A percentile compares a stretch with the other conserved stretches of the same genome.
These are phyloP conservation scores for Drosophila navojoa DNA, from an alignment of 1,140 invertebrate genomes.

Conservation along the genomic window DNA sequence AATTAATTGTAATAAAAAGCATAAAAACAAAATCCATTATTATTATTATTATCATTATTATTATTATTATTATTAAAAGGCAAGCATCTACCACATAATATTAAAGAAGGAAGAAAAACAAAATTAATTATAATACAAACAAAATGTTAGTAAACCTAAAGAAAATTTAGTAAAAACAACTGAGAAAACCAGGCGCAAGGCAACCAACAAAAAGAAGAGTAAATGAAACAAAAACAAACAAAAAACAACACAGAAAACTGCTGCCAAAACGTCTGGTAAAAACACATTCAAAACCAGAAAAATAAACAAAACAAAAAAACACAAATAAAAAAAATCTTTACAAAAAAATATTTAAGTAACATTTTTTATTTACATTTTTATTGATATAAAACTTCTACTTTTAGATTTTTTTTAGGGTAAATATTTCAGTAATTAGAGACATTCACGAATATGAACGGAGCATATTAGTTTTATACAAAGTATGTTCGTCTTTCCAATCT, in stretches of 20 bases:
- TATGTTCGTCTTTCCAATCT: too few species aligned
- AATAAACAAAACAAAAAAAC: conserved; percentile 67
- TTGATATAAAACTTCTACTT: background rate
- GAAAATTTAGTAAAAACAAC: conserved; percentile 76
- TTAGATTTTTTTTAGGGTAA: background rate
- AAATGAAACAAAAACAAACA: conserved; percentile 32
- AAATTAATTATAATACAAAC: conserved; percentile 38
- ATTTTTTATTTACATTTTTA: conserved; percentile 15
- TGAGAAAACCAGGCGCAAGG: conserved; percentile 48
- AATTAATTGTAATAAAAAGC: conserved; percentile 75
- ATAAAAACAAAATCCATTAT: background rate
- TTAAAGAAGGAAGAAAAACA: conserved; percentile 23
- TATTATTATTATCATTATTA: conserved; percentile 6
- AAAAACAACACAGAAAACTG: background rate
- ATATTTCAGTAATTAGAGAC: too few species aligned
- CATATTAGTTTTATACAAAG: too few species aligned
- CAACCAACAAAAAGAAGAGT: conserved; percentile 44
- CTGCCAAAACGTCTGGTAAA: conserved; percentile 55
- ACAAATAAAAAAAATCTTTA: conserved; percentile 82
- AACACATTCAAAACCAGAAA: conserved; percentile 53
- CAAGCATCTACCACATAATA: conserved; percentile 64
- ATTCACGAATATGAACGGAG: too few species aligned
- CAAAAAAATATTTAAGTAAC: conserved; percentile 62
- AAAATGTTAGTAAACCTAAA: conserved; percentile 80
- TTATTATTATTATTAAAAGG: conserved; percentile 49